Conservation (phyloP, 2,113 vertebrate genomes). For the Seriola quinqueradiata region DNA sequence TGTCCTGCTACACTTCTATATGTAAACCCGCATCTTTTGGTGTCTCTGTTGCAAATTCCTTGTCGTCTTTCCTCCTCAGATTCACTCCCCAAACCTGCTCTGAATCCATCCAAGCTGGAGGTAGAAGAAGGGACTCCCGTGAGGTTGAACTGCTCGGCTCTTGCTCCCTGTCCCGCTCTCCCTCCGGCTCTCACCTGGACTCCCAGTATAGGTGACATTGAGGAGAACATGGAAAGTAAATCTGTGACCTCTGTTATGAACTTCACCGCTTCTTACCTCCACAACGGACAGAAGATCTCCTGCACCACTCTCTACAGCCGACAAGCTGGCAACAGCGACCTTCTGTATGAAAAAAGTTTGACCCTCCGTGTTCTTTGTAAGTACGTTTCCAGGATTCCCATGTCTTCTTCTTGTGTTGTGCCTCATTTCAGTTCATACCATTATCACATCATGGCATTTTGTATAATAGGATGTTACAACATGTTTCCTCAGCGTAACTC, state of each 20-base stretch:
- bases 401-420: background rate
- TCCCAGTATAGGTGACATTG: constrained; percentile 49
- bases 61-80: constrained; percentile 43
- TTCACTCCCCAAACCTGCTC: constrained; percentile 42
- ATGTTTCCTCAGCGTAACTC: background rate
- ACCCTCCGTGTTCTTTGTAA: constrained; percentile 70
- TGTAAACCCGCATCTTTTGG: background rate
- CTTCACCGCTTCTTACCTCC: constrained; percentile 70
- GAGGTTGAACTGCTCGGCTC: constrained; percentile 66
- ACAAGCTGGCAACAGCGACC: constrained; percentile 38
- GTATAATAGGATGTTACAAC: background rate
- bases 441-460: background rate
- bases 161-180: constrained; percentile 59
- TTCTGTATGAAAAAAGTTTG: constrained; percentile 31
- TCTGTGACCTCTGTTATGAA: constrained; percentile 57
- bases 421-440: background rate
- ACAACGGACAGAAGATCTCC: constrained; percentile 63
- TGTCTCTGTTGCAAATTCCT: background rate
- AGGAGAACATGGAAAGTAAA: constrained; percentile 25
- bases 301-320: constrained; percentile 64
- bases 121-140: constrained; percentile 71
- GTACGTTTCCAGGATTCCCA: constrained; percentile 13
- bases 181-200: constrained; percentile 75
- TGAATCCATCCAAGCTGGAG: constrained; percentile 53
- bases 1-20: background rate